A percentile compares a stretch with the other conserved stretches of the same genome.
phyloP scores from a whole-genome alignment of 2,888 invertebrate genomes.

The Drosophila acutilabella region DNA sequence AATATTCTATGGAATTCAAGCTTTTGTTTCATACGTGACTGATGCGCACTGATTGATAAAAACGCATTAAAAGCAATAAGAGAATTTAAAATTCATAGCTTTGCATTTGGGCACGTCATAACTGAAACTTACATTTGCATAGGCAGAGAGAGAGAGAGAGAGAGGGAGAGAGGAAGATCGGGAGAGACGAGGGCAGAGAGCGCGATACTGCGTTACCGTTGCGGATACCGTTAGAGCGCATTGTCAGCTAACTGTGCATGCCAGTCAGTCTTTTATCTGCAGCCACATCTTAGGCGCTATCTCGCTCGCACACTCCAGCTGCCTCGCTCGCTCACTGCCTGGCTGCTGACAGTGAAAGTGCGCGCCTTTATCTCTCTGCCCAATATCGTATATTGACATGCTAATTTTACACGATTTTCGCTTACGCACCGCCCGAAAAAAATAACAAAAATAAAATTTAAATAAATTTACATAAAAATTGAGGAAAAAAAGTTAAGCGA shows the following conservation, averaged over 20 bases:
- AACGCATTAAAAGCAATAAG: neutral
- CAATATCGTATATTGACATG: slow-evolving; percentile 56
- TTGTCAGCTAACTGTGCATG: slow-evolving; percentile 64
- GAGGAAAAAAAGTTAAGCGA: slow-evolving; percentile 28
- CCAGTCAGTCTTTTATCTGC: slow-evolving; percentile 31
- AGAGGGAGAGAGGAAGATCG: too few species aligned
- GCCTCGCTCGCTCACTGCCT: neutral
- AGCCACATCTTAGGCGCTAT: neutral
- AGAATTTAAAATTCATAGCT: slow-evolving; percentile 8
- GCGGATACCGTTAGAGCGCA: slow-evolving; percentile 65
- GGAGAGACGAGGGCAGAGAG: neutral
- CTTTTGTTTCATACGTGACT: slow-evolving; percentile 41
- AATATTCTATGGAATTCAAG: slow-evolving; percentile 32
- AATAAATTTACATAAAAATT: neutral
- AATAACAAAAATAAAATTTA: neutral
- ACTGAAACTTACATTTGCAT: slow-evolving; percentile 59
- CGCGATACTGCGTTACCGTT: too few species aligned
- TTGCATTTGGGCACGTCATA: slow-evolving; percentile 51
- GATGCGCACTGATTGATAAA: slow-evolving; percentile 49
- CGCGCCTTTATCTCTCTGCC: slow-evolving; percentile 28
- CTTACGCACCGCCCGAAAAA: slow-evolving; percentile 39
- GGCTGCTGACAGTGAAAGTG: slow-evolving; percentile 61
- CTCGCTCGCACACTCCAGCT: neutral
- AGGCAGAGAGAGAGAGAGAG: neutral
- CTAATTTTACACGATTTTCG: slow-evolving; percentile 64